Conservation (phyloP, 2,797 vertebrate genomes). For the Sus cebifrons region DNA sequence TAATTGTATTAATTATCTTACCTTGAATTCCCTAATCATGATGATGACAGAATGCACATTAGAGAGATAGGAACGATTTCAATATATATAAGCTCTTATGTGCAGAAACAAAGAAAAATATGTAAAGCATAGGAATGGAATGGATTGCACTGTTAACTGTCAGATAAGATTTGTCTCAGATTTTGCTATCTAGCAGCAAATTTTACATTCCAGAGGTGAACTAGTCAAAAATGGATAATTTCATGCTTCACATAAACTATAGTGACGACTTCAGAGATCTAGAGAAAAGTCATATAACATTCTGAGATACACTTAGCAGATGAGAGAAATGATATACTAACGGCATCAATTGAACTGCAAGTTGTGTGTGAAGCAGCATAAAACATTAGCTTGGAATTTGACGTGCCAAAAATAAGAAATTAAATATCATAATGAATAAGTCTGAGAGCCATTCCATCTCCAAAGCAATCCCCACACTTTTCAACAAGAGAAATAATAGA, state of each 20-base stretch:
- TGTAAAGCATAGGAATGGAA: neutral
- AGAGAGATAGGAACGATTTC: neutral
- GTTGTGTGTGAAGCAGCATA: conserved; percentile 61
- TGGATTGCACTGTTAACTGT: neutral
- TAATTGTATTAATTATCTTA: neutral
- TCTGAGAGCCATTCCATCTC: neutral
- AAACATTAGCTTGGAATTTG: conserved; percentile 65
- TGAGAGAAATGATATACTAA: conserved; percentile 76
- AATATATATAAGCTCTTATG: neutral
- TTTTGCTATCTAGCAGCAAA: conserved; percentile 44
- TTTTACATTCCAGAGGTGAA: conserved; percentile 70
- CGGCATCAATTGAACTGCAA: conserved; percentile 52
- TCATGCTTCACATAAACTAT: conserved; percentile 69
- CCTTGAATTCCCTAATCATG: neutral
- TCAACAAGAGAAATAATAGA: conserved; percentile 60
- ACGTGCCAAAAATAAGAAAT: conserved; percentile 68
- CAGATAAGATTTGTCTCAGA: conserved; percentile 55
- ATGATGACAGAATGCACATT: neutral
- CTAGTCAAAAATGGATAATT: conserved; percentile 76
- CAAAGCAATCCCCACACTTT: conserved; percentile 33
- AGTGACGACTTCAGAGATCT: conserved; percentile 67
- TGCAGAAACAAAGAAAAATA: neutral
- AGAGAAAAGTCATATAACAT: conserved; percentile 76
- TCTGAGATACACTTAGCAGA: conserved; percentile 70
- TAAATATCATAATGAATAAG: conserved; percentile 78